These are phyloP conservation scores for Lepidurus couesii DNA, from an alignment of 1,140 invertebrate genomes.

Conservation along the genomic window DNA sequence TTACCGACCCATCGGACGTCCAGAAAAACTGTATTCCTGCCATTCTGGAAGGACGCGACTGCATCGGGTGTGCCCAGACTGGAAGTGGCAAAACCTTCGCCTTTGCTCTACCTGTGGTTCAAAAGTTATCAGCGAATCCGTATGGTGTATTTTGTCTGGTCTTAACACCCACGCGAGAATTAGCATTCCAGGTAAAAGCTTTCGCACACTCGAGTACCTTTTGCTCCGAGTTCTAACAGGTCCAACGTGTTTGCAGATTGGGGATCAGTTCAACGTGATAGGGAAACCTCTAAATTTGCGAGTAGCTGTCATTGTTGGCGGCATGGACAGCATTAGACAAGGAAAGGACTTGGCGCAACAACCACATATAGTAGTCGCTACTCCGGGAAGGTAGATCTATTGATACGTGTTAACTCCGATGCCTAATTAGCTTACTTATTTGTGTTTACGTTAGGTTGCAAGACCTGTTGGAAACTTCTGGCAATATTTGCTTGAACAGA, in stretches of 20 bases:
- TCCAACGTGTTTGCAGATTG: slow-evolving; percentile 59
- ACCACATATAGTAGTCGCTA: slow-evolving; percentile 91
- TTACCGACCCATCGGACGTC: slow-evolving; percentile 76
- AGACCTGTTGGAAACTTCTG: slow-evolving; percentile 78
- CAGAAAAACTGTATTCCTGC: slow-evolving; percentile 73
- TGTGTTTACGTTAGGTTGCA: slow-evolving; percentile 51
- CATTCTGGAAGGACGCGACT: slow-evolving; percentile 76
- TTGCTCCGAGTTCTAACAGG: neutral
- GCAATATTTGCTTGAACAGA: slow-evolving; percentile 72
- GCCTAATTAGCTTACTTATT: neutral
- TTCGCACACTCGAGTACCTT: neutral
- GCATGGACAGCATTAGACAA: slow-evolving; percentile 88
- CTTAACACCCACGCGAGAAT: slow-evolving; percentile 90
- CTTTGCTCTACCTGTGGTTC: slow-evolving; percentile 91
- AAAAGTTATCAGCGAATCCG: slow-evolving; percentile 83
- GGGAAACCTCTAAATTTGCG: slow-evolving; percentile 78
- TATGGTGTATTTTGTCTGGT: slow-evolving; percentile 93
- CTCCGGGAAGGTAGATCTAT: slow-evolving; percentile 65
- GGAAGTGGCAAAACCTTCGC: slow-evolving; percentile 97
- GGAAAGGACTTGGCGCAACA: slow-evolving; percentile 74
- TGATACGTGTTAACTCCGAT: neutral
- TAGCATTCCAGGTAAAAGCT: slow-evolving; percentile 67
- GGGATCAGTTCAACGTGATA: slow-evolving; percentile 84
- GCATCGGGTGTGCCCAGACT: slow-evolving; percentile 93
- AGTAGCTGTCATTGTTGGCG: slow-evolving; percentile 79